phyloP scores from a whole-genome alignment of 1,140 invertebrate genomes.

The Drosophila subobscura region DNA sequence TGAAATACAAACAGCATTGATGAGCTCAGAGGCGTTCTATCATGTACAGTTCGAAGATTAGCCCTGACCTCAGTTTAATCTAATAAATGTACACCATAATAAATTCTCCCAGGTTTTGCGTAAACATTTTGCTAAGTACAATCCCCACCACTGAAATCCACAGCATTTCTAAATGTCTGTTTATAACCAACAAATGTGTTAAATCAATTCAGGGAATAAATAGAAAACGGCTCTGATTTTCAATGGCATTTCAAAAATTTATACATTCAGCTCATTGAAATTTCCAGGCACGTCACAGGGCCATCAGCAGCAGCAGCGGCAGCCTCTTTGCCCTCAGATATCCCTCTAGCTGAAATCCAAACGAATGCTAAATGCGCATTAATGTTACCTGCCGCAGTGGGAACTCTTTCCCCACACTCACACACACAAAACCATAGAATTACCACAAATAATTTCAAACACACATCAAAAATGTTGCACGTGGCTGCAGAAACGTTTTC shows the following conservation, averaged over 20 bases:
- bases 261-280: conserved; percentile 24
- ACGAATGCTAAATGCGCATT: conserved; percentile 39
- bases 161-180: too few relatives aligned
- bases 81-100: too few relatives aligned
- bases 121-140: too few relatives aligned
- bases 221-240: conserved; percentile 31
- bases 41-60: too few relatives aligned
- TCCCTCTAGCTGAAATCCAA: conserved; percentile 2
- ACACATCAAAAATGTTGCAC: conserved; percentile 41
- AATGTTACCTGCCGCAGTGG: conserved; percentile 35
- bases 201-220: conserved; percentile 22
- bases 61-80: too few relatives aligned
- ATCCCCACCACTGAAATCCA: too few relatives aligned
- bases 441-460: conserved; percentile 44
- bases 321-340: conserved; percentile 17
- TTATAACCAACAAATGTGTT: neutral
- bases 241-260: conserved; percentile 33
- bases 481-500: conserved; percentile 32
- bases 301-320: neutral
- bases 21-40: too few relatives aligned
- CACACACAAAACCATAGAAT: conserved; percentile 13
- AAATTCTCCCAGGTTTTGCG: too few relatives aligned
- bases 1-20: too few relatives aligned
- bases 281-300: conserved; percentile 42
- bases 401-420: conserved; percentile 13